Conservation (phyloP, 2,113 vertebrate species). For the Beaufortia kweichowensis region DNA sequence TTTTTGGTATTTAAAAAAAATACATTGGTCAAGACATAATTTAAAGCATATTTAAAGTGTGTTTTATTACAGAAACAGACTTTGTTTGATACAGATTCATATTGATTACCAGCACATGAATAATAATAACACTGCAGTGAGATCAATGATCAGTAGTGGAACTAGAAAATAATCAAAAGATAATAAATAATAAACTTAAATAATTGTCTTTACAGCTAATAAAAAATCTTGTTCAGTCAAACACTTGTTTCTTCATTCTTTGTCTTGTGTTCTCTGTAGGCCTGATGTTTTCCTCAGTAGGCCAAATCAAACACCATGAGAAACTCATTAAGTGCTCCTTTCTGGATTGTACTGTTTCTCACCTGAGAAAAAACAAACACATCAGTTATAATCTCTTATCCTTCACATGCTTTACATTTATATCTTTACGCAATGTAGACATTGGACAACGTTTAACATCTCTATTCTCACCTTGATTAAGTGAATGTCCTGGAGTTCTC, state of each 20-base stretch:
- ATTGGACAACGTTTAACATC: not conserved
- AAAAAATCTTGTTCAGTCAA: not conserved
- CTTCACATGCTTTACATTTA: not conserved
- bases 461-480: conserved; percentile 2
- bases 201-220: not conserved
- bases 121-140: not conserved
- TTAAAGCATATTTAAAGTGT: not conserved
- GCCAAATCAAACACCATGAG: conserved; percentile 23
- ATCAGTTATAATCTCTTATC: not conserved
- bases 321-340: conserved; percentile 47
- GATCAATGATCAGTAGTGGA: not conserved
- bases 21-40: no score
- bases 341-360: conserved; percentile 23
- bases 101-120: not conserved
- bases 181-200: not conserved
- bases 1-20: no score
- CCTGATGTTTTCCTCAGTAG: not conserved
- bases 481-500: conserved; percentile 32
- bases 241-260: no score
- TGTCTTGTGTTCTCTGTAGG: no score
- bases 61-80: not conserved
- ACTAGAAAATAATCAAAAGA: not conserved
- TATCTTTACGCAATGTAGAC: not conserved
- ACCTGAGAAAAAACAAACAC: conserved; percentile 36
- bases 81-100: not conserved